Conservation (phyloP, 2,797 vertebrate species). For the Knipowitschia caucasica region DNA sequence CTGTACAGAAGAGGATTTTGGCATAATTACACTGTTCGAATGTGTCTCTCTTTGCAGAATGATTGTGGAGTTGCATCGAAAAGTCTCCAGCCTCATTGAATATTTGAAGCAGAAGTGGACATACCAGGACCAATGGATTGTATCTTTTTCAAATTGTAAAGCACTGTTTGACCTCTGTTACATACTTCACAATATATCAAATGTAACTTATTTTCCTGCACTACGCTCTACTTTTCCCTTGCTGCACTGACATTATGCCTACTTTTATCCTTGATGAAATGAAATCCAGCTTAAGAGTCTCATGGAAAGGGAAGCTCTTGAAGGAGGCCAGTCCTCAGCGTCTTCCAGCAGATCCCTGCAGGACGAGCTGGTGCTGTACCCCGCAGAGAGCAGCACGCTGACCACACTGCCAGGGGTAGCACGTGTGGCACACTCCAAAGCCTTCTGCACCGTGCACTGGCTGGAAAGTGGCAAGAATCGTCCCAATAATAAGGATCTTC, state of each 20-base stretch:
- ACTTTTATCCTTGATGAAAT: constrained; percentile 54
- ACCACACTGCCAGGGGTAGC: constrained; percentile 89
- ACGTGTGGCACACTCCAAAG: constrained; percentile 96
- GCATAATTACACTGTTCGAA: not conserved
- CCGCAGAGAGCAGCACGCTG: constrained; percentile 87
- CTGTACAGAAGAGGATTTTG: not conserved
- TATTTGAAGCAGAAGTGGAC: constrained; percentile 98
- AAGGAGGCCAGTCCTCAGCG: constrained; percentile 55
- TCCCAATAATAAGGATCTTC: constrained; percentile 85
- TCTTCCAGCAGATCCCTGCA: constrained; percentile 70
- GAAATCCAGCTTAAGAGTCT: constrained; percentile 86
- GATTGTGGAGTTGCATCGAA: constrained; percentile 96
- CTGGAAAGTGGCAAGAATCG: constrained; percentile 90
- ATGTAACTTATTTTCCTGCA: not conserved
- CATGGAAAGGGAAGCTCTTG: constrained; percentile 84
- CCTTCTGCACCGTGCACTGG: constrained; percentile 97
- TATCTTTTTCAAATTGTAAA: constrained; percentile 78
- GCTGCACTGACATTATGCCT: not conserved
- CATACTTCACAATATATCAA: not conserved
- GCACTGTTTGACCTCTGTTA: not conserved
- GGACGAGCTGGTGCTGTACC: constrained; percentile 88
- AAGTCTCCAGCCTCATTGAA: constrained; percentile 96
- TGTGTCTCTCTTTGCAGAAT: constrained; percentile 75
- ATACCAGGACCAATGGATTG: constrained; percentile 90
- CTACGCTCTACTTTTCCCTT: too few species aligned